Evolutionary conservation across 2,113 vertebrate genomes (phyloP).

Genomic region (Heterocephalus glaber): DNA sequence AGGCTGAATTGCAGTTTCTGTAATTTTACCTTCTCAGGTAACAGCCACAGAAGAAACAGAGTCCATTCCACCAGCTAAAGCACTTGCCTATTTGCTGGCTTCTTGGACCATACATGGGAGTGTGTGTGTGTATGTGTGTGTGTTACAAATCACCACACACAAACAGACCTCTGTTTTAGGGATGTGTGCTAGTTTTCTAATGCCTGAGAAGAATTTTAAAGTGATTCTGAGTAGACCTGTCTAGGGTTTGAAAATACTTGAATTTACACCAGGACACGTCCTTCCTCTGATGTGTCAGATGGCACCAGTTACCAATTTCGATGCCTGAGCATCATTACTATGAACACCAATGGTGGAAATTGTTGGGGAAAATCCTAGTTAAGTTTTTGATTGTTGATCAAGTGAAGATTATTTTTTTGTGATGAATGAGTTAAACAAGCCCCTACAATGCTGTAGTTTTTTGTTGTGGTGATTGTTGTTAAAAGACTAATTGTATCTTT

Average conservation of each 20-base stretch:
- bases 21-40: conserved; percentile 58
- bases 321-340: neutral
- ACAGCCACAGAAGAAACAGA: conserved; percentile 13
- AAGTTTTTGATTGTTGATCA: conserved; percentile 52
- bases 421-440: conserved; percentile 28
- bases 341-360: neutral
- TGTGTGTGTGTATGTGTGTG: neutral
- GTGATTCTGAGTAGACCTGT: conserved; percentile 14
- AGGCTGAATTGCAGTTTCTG: conserved; percentile 36
- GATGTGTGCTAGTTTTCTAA: neutral
- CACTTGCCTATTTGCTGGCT: neutral
- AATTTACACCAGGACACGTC: conserved; percentile 41
- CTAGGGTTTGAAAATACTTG: conserved; percentile 73
- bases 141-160: neutral
- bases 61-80: neutral
- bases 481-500: conserved; percentile 62
- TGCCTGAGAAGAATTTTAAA: conserved; percentile 22
- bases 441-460: conserved; percentile 39
- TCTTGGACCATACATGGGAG: neutral
- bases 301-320: neutral
- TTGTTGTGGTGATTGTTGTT: neutral
- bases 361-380: conserved; percentile 15
- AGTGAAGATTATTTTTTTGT: conserved; percentile 40
- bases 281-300: neutral
- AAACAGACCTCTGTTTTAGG: neutral